Evolutionary conservation across 1,140 invertebrate species (phyloP).

Genomic region (Drosophila nigromelanica): DNA sequence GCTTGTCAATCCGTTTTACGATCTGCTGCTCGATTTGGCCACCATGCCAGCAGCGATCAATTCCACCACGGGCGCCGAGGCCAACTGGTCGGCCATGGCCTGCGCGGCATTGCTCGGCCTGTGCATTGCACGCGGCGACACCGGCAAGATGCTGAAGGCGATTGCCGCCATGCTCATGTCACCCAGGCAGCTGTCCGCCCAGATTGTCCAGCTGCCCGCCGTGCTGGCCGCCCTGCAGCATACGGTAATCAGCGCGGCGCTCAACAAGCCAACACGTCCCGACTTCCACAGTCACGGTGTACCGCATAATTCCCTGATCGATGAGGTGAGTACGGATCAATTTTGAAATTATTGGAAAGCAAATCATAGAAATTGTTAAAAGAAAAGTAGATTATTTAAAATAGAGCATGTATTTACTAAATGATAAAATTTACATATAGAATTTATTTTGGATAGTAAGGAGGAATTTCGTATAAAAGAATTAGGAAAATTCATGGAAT

Average conservation of each 20-base stretch:
- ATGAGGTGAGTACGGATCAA: constrained; percentile 85
- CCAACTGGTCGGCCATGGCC: constrained; percentile 92
- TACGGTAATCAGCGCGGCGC: constrained; percentile 93
- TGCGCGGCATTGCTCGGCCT: constrained; percentile 95
- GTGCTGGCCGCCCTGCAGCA: constrained; percentile 94
- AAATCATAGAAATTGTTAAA: too few relatives aligned
- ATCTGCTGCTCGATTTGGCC: constrained; percentile 91
- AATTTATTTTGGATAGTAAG: too few relatives aligned
- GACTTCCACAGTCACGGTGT: constrained; percentile 96
- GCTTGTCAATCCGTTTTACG: constrained; percentile 92
- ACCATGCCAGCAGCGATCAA: constrained; percentile 86
- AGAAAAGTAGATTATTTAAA: too few relatives aligned
- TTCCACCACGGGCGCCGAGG: constrained; percentile 85
- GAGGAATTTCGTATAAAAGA: too few relatives aligned
- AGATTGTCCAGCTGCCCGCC: constrained; percentile 94
- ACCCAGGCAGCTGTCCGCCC: constrained; percentile 89
- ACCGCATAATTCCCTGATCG: constrained; percentile 90
- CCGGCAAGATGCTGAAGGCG: constrained; percentile 94
- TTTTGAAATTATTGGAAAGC: too few relatives aligned
- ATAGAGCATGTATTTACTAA: too few relatives aligned
- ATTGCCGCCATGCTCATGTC: constrained; percentile 95
- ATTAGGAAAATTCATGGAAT: too few relatives aligned
- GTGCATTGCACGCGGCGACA: constrained; percentile 96
- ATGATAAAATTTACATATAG: too few relatives aligned
- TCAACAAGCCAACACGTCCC: constrained; percentile 92